Evolutionary conservation across 2,797 vertebrate species (phyloP), one percentile per base, ranked within the genome.

Genomic region (Gephyroberyx darwinii): DNA sequence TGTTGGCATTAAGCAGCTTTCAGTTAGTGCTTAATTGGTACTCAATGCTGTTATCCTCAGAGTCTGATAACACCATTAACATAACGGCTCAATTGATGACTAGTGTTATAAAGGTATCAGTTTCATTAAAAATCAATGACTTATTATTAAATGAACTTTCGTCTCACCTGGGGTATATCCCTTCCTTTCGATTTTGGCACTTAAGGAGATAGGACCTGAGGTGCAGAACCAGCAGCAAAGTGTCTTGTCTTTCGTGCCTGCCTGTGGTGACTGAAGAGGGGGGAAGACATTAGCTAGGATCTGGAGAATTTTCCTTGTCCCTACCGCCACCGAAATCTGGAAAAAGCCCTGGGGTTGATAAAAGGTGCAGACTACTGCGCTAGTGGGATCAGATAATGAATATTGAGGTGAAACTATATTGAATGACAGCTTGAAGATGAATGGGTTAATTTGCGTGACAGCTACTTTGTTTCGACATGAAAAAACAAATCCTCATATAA

Each of bases 151-250:
- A 55, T 45, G 31, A 47, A 33, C 37, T 63, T n/a, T 53, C 1
- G 58, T 62, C 77, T 48, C 92, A 99, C 98, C 98, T 95, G 97
- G 97, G 82, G 98, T 99, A 89, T 99, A 99, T 94, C 98, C 98
- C 93, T 98, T 99, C 93, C 97, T 96, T 93, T 98, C 98, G 64
- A 99, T 99, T 97, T 99, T 99, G 97, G 98, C 97, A 99, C 98
- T 99, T 98, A 99, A 93, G 95, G 97, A 99, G 94, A 99, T 98
- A 90, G 98, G 98, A 95, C 98, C 98, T 97, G 98, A 99, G 97
- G 97, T 98, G 94, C 98, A 99, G 94, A 99, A 95, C 98, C 98
- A 99, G 93, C 98, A 99, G 95, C 97, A 99, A 79, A 99, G 94
- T 5, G 98, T 99, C 93, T 99, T 99, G 93, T 99, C 98, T 96